Evolutionary conservation across 2,113 vertebrate genomes (phyloP).

Genomic region (Tachycineta bicolor): DNA sequence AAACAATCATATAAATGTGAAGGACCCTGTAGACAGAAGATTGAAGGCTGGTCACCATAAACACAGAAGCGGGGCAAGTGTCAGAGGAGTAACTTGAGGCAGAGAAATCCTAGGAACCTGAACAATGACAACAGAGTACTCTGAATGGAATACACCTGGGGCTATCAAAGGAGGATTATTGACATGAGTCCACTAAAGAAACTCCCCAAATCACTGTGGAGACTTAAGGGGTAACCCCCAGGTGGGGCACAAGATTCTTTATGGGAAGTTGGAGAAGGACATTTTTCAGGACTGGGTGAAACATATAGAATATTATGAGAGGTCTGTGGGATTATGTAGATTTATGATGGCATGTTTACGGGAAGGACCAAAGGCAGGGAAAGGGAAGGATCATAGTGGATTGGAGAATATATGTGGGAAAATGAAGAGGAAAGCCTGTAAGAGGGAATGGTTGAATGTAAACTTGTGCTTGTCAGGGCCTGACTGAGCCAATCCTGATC

Average conservation of each 20-base stretch:
- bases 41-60: background rate
- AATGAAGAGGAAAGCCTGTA: background rate
- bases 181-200: background rate
- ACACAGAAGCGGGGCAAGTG: background rate
- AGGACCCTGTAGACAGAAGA: constrained; percentile 40
- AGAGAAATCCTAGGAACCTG: background rate
- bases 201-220: background rate
- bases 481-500: background rate
- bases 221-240: background rate
- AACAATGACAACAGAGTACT: background rate
- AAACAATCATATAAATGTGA: constrained; percentile 77
- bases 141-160: background rate
- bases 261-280: background rate
- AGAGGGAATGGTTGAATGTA: background rate
- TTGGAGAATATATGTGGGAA: background rate
- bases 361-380: background rate
- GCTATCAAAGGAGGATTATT: background rate
- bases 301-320: background rate
- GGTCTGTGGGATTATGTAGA: background rate
- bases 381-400: background rate
- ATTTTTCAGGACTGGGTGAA: background rate
- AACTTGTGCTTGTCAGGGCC: background rate
- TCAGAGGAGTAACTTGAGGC: background rate
- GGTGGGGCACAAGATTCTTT: background rate
- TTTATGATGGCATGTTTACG: background rate